Conservation (phyloP, 2,888 invertebrate species). For the Brenthis ino region DNA sequence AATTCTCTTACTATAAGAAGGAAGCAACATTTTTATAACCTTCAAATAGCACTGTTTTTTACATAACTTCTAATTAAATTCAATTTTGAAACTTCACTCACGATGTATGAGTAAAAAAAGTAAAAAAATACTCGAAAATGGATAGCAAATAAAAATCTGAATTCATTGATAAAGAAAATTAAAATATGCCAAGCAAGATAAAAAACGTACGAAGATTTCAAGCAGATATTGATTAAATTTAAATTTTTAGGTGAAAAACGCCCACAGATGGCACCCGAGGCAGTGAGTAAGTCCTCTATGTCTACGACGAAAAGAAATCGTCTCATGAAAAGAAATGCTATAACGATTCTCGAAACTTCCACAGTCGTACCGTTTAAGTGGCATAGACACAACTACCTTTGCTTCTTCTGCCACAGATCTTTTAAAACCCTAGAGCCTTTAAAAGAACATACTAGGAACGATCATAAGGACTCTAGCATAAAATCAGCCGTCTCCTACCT, state of each 20-base stretch:
- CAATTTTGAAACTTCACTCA: too few species aligned
- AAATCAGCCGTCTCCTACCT: constrained; percentile 65
- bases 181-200: background rate
- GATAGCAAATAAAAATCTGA: too few species aligned
- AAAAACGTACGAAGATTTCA: background rate
- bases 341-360: constrained; percentile 62
- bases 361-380: constrained; percentile 71
- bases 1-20: background rate
- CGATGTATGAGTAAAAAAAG: too few species aligned
- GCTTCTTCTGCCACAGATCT: constrained; percentile 69
- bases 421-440: constrained; percentile 59
- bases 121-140: too few species aligned
- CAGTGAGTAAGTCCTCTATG: constrained; percentile 57
- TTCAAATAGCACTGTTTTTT: too few species aligned
- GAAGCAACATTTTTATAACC: background rate
- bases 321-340: constrained; percentile 68
- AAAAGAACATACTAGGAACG: constrained; percentile 63
- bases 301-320: constrained; percentile 67
- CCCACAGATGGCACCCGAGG: constrained; percentile 44
- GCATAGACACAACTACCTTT: constrained; percentile 71
- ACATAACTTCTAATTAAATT: too few species aligned
- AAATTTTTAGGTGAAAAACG: constrained; percentile 65
- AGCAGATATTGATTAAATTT: constrained; percentile 46
- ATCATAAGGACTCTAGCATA: constrained; percentile 57
- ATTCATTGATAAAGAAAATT: background rate